Percentiles rank a stretch among this genome's conserved stretches.
Conservation (phyloP, 2,888 invertebrate genomes). For the Amiota mariae region DNA sequence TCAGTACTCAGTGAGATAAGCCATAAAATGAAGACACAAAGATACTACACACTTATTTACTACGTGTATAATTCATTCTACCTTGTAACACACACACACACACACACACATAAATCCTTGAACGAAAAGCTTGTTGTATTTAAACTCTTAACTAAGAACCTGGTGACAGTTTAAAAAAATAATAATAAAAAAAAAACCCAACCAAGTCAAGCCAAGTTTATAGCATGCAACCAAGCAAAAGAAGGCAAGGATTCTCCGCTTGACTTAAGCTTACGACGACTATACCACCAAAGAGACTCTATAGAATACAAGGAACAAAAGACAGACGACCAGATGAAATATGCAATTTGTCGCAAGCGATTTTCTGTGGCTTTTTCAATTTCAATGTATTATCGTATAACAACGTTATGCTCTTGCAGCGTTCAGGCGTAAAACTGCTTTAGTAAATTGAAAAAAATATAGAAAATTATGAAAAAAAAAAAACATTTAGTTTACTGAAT, state of each 20-base stretch:
- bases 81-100: too few relatives aligned
- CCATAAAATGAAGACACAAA: background rate
- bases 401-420: conserved; percentile 62
- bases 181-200: background rate
- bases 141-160: conserved; percentile 16
- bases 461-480: background rate
- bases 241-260: too few relatives aligned
- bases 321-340: conserved; percentile 48
- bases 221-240: too few relatives aligned
- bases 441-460: conserved; percentile 63
- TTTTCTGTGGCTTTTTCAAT: conserved; percentile 62
- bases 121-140: background rate
- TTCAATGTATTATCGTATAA: conserved; percentile 69
- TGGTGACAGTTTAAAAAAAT: conserved; percentile 4
- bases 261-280: too few relatives aligned
- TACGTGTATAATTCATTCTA: too few relatives aligned
- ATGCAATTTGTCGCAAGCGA: conserved; percentile 67
- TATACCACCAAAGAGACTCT: too few relatives aligned
- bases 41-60: background rate
- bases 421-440: conserved; percentile 70
- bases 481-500: background rate
- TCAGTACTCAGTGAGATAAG: too few relatives aligned
- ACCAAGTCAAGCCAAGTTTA: background rate
- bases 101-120: background rate
- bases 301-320: too few relatives aligned